phyloP scores from a whole-genome alignment of 1,140 invertebrate genomes.

The Calephelis nemesis region DNA sequence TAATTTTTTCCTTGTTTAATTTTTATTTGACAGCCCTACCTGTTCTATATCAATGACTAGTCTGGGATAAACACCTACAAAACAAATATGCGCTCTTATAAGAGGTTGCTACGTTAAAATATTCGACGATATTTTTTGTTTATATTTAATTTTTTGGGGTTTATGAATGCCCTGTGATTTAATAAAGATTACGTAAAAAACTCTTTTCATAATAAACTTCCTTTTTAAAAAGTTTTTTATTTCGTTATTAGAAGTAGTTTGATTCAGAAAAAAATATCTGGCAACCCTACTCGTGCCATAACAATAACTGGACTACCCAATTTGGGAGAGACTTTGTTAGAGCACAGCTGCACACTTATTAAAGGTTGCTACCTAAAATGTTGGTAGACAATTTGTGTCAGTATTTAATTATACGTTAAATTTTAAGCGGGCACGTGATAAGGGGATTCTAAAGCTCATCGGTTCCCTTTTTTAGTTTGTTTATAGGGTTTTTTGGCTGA shows the following conservation, averaged over 20 bases:
- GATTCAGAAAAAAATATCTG: no score
- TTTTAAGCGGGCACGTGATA: not conserved
- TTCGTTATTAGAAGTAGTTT: no score
- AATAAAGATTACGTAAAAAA: no score
- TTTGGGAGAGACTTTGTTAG: conserved; percentile 3
- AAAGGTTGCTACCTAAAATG: not conserved
- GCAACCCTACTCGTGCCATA: not conserved
- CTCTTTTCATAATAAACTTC: no score
- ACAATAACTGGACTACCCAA: not conserved
- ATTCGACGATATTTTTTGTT: no score
- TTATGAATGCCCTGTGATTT: no score
- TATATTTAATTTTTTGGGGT: no score
- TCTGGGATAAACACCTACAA: conserved; percentile 1
- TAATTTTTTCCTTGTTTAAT: no score
- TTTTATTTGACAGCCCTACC: not conserved
- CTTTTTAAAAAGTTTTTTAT: no score
- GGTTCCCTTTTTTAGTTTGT: no score
- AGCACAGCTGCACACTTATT: conserved; percentile 2
- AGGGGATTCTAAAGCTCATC: not conserved
- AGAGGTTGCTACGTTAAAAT: no score
- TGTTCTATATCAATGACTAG: not conserved
- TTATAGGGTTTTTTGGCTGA: no score
- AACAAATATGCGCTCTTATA: conserved; percentile 8
- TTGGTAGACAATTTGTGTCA: conserved; percentile 1
- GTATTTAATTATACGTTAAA: conserved; percentile 1